phyloP scores from a whole-genome alignment of 1,140 invertebrate species.

The Diabrotica undecimpunctata region DNA sequence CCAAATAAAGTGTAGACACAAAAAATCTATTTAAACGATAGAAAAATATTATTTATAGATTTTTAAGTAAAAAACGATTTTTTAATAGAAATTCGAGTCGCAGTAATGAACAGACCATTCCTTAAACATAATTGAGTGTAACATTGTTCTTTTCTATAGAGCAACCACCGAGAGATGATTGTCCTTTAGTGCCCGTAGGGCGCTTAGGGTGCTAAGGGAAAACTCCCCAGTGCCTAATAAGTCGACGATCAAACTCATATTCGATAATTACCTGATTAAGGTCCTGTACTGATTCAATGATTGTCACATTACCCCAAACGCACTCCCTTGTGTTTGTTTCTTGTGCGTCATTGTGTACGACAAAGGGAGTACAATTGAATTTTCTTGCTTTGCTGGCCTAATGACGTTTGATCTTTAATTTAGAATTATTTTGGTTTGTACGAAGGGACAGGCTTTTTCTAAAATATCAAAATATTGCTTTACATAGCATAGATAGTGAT shows the following conservation, averaged over 20 bases:
- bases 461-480: no score
- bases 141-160: slow-evolving; percentile 15
- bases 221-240: slow-evolving; percentile 34
- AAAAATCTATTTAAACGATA: no score
- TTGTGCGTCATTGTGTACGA: slow-evolving; percentile 21
- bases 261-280: slow-evolving; percentile 41
- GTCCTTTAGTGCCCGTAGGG: slow-evolving; percentile 5
- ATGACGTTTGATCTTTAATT: no score
- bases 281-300: slow-evolving; percentile 36
- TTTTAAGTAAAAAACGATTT: no score
- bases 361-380: slow-evolving; percentile 19
- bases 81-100: not conserved
- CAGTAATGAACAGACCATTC: slow-evolving; percentile 7
- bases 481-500: no score
- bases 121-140: slow-evolving; percentile 3
- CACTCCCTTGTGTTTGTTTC: slow-evolving; percentile 32
- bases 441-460: no score
- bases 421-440: no score
- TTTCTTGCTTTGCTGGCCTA: slow-evolving; percentile 1
- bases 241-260: slow-evolving; percentile 34
- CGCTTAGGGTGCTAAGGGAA: slow-evolving; percentile 13
- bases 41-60: no score
- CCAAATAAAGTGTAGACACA: no score
- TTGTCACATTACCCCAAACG: slow-evolving; percentile 38
- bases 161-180: slow-evolving; percentile 7